phyloP scores from a whole-genome alignment of 2,113 vertebrate species.

The Pedetes capensis region DNA sequence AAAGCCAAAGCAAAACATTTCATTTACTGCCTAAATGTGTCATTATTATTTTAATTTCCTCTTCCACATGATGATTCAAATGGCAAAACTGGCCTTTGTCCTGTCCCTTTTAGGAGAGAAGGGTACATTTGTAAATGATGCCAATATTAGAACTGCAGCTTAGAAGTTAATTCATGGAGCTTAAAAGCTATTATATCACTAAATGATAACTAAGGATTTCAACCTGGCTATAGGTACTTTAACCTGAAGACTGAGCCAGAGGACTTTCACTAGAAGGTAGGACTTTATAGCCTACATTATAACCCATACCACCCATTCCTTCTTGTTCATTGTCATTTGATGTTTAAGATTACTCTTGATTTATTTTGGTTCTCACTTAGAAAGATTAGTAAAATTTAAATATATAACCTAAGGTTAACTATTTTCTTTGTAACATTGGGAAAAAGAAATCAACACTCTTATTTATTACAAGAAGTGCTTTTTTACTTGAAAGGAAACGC shows the following conservation, averaged over 20 bases:
- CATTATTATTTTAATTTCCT: slow-evolving; percentile 34
- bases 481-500: slow-evolving; percentile 72
- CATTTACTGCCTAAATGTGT: not conserved
- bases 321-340: not conserved
- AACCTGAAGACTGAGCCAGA: not conserved
- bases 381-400: slow-evolving; percentile 17
- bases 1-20: slow-evolving; percentile 40
- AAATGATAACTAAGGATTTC: not conserved
- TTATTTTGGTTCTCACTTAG: not conserved
- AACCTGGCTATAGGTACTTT: not conserved
- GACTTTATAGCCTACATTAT: not conserved
- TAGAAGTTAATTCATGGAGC: not conserved
- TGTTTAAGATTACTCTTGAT: slow-evolving; percentile 12
- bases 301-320: not conserved
- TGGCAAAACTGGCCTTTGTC: slow-evolving; percentile 5
- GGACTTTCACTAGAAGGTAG: not conserved
- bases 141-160: not conserved
- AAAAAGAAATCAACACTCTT: slow-evolving; percentile 50
- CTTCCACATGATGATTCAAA: not conserved
- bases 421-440: not conserved
- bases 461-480: slow-evolving; percentile 59
- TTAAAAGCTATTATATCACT: not conserved
- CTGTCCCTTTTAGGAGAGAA: not conserved
- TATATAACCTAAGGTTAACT: slow-evolving; percentile 24
- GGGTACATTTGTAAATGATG: not conserved